Base-by-base conservation (phyloP, 2,797 vertebrate genomes). In the Platalea minor region DNA sequence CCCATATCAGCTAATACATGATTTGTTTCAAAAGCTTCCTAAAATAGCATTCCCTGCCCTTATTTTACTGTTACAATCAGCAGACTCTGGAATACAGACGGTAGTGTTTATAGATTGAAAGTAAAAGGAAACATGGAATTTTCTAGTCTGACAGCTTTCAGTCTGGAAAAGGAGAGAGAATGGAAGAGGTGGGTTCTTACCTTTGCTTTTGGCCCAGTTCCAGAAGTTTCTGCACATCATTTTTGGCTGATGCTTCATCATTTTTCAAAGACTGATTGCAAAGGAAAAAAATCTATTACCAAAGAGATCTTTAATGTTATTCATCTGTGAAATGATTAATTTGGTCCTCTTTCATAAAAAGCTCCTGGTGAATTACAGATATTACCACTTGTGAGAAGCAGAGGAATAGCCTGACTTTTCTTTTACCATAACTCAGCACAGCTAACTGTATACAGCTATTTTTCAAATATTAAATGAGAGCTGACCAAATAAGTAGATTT, bases 191-290 rank as follows among this genome's bases (percentile, higher is more conserved):
- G 3, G 28, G 24, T 6, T 48, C 96, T 98, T 99, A 99, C 99
- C 99, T 99, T 98, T 99, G 99, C 95, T 99, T 99, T 98, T 99
- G 98, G 97, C 99, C 99, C 97, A 99, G 98, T 97, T 99, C 99
- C 98, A 99, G 98, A 95, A 99, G 99, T 94, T 98, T 99, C 97
- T 99, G 98, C 65, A 99, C 98, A 90, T 99, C 99, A 85, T 95
- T 99, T 98, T 99, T 99, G 87, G 99, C 97, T 64, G 99, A 98
- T 8, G 98, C 98, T 95, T 99, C 99, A 90, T 98, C 98, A 61
- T 98, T 99, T 98, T 99, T 99, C 98, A 99, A 97, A 60, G 98
- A 98, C 99, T 99, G 88, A 94, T 94, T 98, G 92, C 75, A 93
- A 98, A 96, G 82, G 57, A 69, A 64, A 70, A 70, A 65, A 35